These are phyloP conservation scores for Hydrozoanthus tunicans DNA, from an alignment of 64 coral and sea anemone species.

Conservation along the genomic window DNA sequence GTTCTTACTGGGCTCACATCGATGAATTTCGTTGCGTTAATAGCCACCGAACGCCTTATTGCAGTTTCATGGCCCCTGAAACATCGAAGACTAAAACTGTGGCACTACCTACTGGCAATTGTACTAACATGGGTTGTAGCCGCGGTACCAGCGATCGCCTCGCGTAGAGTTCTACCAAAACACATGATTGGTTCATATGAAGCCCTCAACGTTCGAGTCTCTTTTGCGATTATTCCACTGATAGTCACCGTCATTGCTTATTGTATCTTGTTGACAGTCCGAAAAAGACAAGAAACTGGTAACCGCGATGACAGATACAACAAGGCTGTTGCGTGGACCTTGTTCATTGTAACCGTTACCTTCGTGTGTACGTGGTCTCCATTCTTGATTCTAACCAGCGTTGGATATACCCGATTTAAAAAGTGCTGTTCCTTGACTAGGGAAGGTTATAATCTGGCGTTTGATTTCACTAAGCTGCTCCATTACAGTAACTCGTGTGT, in stretches of 20 bases:
- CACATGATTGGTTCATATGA: neutral
- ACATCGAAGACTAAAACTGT: neutral
- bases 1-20: neutral
- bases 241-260: neutral
- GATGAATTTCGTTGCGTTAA: neutral
- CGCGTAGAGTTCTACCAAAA: neutral
- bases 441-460: neutral
- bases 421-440: neutral
- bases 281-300: neutral
- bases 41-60: neutral
- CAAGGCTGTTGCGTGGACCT: neutral
- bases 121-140: neutral
- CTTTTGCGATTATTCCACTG: neutral
- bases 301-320: neutral
- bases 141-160: neutral
- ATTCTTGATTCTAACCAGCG: neutral
- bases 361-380: conserved; percentile 7
- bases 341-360: neutral
- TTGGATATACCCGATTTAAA: too few species aligned
- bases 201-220: conserved; percentile 1
- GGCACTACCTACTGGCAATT: neutral
- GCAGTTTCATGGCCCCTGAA: conserved; percentile 6
- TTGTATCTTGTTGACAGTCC: neutral
- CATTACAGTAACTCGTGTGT: conserved; percentile 25
- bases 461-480: neutral